A percentile compares a stretch with the other conserved stretches of the same genome.
phyloP scores from a whole-genome alignment of 2,888 invertebrate genomes.

The Hypsopygia costalis region DNA sequence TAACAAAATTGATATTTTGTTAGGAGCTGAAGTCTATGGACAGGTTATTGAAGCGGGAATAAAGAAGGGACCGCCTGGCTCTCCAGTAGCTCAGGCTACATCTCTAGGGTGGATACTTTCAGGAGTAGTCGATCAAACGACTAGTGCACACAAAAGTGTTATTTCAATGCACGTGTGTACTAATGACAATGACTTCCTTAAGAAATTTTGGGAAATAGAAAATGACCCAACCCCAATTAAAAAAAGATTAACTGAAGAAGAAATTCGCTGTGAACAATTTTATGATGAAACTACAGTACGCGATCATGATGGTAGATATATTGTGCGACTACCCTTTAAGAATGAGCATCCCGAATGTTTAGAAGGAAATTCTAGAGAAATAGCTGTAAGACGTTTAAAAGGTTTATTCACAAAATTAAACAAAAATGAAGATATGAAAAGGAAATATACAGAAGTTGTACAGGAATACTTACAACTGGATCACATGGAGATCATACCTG shows the following conservation, averaged over 20 bases:
- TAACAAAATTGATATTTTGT: constrained; percentile 7
- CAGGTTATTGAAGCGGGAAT: background rate
- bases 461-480: no score
- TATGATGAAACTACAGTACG: background rate
- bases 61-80: background rate
- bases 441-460: no score
- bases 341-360: no score
- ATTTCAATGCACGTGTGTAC: background rate
- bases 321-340: background rate
- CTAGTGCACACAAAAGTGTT: background rate
- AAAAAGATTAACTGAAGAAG: background rate
- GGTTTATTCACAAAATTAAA: no score
- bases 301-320: background rate
- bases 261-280: background rate
- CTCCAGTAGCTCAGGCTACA: background rate
- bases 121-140: background rate
- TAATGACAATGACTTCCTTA: background rate
- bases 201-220: background rate
- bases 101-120: background rate
- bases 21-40: constrained; percentile 6
- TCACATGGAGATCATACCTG: no score
- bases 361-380: no score
- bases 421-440: no score
- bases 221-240: background rate
- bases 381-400: no score